Evolutionary conservation across 1,140 invertebrate genomes (phyloP).

Genomic region (Dermatophagoides farinae): DNA sequence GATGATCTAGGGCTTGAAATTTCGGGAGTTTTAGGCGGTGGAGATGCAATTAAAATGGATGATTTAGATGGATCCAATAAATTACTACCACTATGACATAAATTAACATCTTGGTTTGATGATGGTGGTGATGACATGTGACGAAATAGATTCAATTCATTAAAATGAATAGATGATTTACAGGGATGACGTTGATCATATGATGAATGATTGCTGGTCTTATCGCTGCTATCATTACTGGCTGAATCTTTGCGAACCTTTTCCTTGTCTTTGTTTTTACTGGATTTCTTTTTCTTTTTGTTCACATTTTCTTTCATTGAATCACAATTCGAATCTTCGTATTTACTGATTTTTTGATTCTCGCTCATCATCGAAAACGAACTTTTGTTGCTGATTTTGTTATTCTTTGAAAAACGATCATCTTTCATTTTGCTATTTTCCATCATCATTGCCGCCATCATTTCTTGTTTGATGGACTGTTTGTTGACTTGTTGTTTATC

Average conservation of each 20-base stretch:
- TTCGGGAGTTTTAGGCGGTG: slow-evolving; percentile 13
- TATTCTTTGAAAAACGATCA: neutral
- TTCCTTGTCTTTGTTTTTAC: slow-evolving; percentile 16
- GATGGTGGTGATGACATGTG: too few species aligned
- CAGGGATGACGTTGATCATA: too few species aligned
- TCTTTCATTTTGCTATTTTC: slow-evolving; percentile 10
- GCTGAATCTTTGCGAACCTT: slow-evolving; percentile 11
- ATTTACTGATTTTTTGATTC: slow-evolving; percentile 20
- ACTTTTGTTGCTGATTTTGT: slow-evolving; percentile 6
- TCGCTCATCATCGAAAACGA: slow-evolving; percentile 12
- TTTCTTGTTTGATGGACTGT: neutral
- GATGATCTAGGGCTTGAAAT: slow-evolving; percentile 4
- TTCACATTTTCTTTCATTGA: slow-evolving; percentile 18
- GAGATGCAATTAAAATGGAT: neutral
- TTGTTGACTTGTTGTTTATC: neutral
- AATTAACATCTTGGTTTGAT: too few species aligned
- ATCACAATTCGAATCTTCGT: slow-evolving; percentile 20
- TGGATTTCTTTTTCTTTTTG: slow-evolving; percentile 36
- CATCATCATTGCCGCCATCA: neutral
- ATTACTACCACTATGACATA: too few species aligned
- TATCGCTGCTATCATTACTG: neutral
- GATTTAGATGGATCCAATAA: neutral
- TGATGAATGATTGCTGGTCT: neutral
- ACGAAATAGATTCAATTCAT: too few species aligned
- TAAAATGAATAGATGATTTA: too few species aligned